Conservation (phyloP, 1,140 invertebrate genomes). For the Maconellicoccus hirsutus region DNA sequence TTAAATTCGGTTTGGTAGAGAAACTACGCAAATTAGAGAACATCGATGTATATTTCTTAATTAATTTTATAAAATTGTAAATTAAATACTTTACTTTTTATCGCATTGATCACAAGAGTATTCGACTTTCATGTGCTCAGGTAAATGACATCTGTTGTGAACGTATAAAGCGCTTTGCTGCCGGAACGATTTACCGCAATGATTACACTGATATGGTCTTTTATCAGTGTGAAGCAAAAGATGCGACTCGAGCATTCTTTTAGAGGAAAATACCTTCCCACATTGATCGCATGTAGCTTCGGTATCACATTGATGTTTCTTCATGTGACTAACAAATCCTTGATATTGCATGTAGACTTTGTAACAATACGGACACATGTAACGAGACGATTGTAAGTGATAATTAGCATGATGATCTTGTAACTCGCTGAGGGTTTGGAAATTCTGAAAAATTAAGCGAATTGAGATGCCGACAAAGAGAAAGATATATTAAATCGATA, state of each 20-base stretch:
- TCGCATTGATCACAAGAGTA: slow-evolving; percentile 38
- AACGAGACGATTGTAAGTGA: slow-evolving; percentile 26
- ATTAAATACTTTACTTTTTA: slow-evolving; percentile 33
- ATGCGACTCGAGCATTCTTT: slow-evolving; percentile 31
- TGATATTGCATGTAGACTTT: slow-evolving; percentile 26
- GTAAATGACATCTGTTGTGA: slow-evolving; percentile 32
- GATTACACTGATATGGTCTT: slow-evolving; percentile 32
- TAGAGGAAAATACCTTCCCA: slow-evolving; percentile 33
- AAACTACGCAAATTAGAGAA: slow-evolving; percentile 2
- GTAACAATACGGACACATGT: slow-evolving; percentile 27
- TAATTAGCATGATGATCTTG: slow-evolving; percentile 23
- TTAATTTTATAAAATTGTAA: too few species aligned
- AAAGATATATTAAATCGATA: background rate
- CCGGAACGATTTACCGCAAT: slow-evolving; percentile 34
- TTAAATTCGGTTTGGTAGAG: background rate
- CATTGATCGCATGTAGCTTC: slow-evolving; percentile 31
- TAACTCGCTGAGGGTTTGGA: slow-evolving; percentile 23
- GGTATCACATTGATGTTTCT: slow-evolving; percentile 13
- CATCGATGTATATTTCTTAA: too few species aligned
- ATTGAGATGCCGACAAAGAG: background rate
- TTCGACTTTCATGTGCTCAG: slow-evolving; percentile 30
- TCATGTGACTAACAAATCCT: slow-evolving; percentile 24
- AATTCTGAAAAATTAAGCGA: slow-evolving; percentile 25
- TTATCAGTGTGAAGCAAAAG: slow-evolving; percentile 30
- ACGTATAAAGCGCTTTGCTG: slow-evolving; percentile 32